Base-by-base conservation (phyloP, 2,113 vertebrate species). In the Bos taurus region DNA sequence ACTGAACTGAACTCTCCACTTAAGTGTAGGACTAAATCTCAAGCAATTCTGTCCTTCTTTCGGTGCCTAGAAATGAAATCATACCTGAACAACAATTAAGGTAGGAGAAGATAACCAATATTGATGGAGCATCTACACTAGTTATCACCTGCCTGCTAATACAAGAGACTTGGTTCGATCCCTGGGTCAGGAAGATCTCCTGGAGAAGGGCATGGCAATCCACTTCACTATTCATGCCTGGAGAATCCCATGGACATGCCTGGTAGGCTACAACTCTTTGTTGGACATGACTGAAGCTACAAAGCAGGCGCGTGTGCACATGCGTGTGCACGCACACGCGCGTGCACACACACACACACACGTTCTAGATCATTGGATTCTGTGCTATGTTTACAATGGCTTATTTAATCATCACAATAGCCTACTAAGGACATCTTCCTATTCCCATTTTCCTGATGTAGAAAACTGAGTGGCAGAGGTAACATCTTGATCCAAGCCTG, bases 241-340 rank as follows among this genome's bases (percentile, higher is more conserved):
- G 71, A 43, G 71, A 77, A 26, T 77, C 71, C 71, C 71, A 77
- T 43, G 40, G 40, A 43, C 36, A 43, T 40, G 6, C 40, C 40
- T 77, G 12, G 40, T 0, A 23, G 71, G 71, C 40, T 43, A 43
- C 23, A 43, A 12, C n/a, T 40, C n/a, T 71, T 36, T 71, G n/a
- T 36, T 77, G 71, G 36, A 43, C 71, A 14, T 77, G 71, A 43
- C 23, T 77, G 40, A 43, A 26, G 40, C 40, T 43, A 77, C 71
- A 40, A 71, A 71, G 19, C 1, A 0, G 67, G 67, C 1, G 2
- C 0, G 4, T 0, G 4, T 0, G 0, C 33, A 5, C 2, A 3
- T 0, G 23, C 56, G 0, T 0, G 54, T 3, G 4, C 52, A 15
- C 4, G 15, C 0, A 0, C 12, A 0, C 0, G 1, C 60, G 4